phyloP scores from a whole-genome alignment of 2,888 invertebrate species.

The Leptinotarsa haldemani region DNA sequence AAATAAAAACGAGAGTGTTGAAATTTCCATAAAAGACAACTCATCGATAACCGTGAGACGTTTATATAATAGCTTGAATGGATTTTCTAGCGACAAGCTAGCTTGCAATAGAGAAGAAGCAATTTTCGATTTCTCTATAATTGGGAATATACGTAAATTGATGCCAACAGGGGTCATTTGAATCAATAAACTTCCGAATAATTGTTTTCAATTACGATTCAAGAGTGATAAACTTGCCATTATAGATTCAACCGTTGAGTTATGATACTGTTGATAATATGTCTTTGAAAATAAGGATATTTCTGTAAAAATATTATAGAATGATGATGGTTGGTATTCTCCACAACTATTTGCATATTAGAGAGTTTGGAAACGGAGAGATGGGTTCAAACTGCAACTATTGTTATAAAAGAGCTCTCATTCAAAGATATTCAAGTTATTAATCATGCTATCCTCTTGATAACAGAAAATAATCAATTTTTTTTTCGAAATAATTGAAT shows the following conservation, averaged over 20 bases:
- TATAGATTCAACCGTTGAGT: constrained; percentile 4
- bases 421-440: too few relatives aligned
- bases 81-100: neutral
- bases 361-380: too few relatives aligned
- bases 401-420: too few relatives aligned
- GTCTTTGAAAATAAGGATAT: constrained; percentile 3
- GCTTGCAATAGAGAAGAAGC: neutral
- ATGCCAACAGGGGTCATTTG: constrained; percentile 17
- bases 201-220: constrained; percentile 15
- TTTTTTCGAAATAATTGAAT: too few relatives aligned
- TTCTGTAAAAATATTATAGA: neutral
- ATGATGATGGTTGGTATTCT: neutral
- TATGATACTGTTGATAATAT: constrained; percentile 2
- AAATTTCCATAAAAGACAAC: constrained; percentile 6
- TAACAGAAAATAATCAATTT: too few relatives aligned
- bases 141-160: constrained; percentile 7
- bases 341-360: too few relatives aligned
- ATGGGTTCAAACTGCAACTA: too few relatives aligned
- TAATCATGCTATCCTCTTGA: too few relatives aligned
- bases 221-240: neutral
- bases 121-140: constrained; percentile 13
- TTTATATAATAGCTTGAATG: neutral
- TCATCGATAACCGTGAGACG: neutral
- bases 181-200: constrained; percentile 24
- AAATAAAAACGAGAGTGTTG: constrained; percentile 3